These are phyloP conservation scores for Prenolepis imparis DNA, from an alignment of 2,888 invertebrate species.

Conservation along the genomic window DNA sequence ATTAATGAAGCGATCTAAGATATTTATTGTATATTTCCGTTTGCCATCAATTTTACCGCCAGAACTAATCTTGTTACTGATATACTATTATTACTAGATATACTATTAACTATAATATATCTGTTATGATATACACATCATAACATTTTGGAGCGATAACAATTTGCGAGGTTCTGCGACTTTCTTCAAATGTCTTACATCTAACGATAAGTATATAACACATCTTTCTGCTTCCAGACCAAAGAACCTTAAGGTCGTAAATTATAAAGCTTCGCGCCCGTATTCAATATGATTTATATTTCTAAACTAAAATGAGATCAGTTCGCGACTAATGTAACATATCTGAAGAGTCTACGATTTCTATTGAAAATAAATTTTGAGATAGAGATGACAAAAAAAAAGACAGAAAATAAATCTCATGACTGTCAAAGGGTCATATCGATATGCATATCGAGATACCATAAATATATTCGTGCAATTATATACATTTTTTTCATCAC, in stretches of 20 bases:
- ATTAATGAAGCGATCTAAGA: constrained; percentile 41
- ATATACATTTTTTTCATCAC: not conserved
- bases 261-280: not conserved
- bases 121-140: constrained; percentile 6
- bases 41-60: constrained; percentile 12
- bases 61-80: constrained; percentile 31
- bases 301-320: not conserved
- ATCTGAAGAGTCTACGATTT: not conserved
- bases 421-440: not conserved
- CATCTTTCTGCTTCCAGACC: not conserved
- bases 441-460: not conserved
- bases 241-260: not conserved
- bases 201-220: not conserved
- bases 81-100: not conserved
- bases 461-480: constrained; percentile 20
- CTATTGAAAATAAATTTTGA: not conserved
- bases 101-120: constrained; percentile 14
- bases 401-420: constrained; percentile 8
- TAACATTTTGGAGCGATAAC: constrained; percentile 1
- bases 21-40: constrained; percentile 34
- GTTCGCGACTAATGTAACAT: not conserved
- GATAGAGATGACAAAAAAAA: not conserved
- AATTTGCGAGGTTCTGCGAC: constrained; percentile 22
- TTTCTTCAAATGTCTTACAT: constrained; percentile 9
- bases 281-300: constrained; percentile 19